These are phyloP conservation scores for Bactericera cockerelli DNA, from an alignment of 1,140 invertebrate genomes.

Conservation along the genomic window DNA sequence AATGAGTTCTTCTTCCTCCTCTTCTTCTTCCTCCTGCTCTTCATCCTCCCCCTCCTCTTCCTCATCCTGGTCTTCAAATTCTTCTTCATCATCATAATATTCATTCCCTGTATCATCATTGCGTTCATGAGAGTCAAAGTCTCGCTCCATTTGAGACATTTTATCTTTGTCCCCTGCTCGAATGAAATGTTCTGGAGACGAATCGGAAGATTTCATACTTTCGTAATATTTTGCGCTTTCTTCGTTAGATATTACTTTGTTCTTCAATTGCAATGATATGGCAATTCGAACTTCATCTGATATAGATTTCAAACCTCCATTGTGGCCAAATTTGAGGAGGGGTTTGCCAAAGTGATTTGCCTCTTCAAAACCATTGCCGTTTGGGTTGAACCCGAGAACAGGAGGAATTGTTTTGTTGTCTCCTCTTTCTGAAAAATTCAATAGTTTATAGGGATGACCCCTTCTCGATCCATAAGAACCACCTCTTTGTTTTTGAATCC, in stretches of 20 bases:
- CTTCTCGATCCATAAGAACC: background rate
- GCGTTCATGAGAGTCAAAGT: background rate
- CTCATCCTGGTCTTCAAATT: slow-evolving; percentile 41
- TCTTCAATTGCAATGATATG: slow-evolving; percentile 58
- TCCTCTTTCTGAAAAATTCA: slow-evolving; percentile 1
- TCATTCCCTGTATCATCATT: slow-evolving; percentile 6
- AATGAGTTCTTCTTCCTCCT: slow-evolving; percentile 40
- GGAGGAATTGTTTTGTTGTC: background rate
- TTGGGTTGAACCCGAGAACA: background rate
- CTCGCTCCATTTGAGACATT: background rate
- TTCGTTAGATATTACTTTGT: slow-evolving; percentile 25
- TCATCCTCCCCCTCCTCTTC: slow-evolving; percentile 27
- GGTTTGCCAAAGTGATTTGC: background rate
- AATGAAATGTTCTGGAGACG: background rate
- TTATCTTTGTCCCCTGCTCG: background rate
- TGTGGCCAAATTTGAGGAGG: background rate
- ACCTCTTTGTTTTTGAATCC: slow-evolving; percentile 50
- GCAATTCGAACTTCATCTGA: slow-evolving; percentile 63
- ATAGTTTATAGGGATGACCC: background rate
- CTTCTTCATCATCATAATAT: slow-evolving; percentile 23
- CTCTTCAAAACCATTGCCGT: background rate
- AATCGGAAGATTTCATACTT: slow-evolving; percentile 2
- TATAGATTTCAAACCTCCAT: slow-evolving; percentile 27
- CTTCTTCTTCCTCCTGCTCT: too few species aligned
- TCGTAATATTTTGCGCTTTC: slow-evolving; percentile 2